phyloP scores from a whole-genome alignment of 2,113 vertebrate species.

The Antennarius striatus region DNA sequence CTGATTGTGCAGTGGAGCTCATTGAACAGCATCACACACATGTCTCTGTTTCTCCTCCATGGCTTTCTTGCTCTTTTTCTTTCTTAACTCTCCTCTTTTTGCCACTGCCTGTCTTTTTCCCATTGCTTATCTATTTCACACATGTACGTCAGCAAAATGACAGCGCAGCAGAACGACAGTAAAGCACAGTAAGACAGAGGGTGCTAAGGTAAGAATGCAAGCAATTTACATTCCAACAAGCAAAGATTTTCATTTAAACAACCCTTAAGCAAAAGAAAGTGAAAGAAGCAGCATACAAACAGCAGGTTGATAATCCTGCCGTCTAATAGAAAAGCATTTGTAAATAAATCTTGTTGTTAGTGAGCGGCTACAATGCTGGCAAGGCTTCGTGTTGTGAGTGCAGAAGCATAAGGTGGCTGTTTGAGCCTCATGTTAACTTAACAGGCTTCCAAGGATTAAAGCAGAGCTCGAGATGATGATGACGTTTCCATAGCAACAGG shows the following conservation, averaged over 20 bases:
- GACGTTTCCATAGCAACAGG: constrained; percentile 84
- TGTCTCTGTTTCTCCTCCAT: neutral
- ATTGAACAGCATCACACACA: constrained; percentile 17
- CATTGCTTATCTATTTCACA: constrained; percentile 23
- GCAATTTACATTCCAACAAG: neutral
- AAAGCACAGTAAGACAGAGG: neutral
- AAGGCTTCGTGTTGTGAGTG: constrained; percentile 62
- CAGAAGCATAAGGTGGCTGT: constrained; percentile 74
- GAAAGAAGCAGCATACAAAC: constrained; percentile 12
- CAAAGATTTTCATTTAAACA: constrained; percentile 1
- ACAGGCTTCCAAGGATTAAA: constrained; percentile 80
- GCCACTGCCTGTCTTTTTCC: neutral
- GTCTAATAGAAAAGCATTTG: constrained; percentile 54
- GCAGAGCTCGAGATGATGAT: constrained; percentile 76
- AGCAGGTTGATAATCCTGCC: constrained; percentile 43
- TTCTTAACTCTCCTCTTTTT: constrained; percentile 1
- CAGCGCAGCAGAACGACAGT: neutral
- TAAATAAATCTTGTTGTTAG: constrained; percentile 57
- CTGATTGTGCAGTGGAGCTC: constrained; percentile 31
- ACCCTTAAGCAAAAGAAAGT: neutral
- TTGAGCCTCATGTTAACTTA: constrained; percentile 76
- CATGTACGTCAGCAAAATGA: constrained; percentile 27
- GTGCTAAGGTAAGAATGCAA: neutral
- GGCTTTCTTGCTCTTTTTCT: neutral
- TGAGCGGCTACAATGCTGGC: constrained; percentile 60